Conservation (phyloP, 2,113 vertebrate genomes). For the Piaya cayana region DNA sequence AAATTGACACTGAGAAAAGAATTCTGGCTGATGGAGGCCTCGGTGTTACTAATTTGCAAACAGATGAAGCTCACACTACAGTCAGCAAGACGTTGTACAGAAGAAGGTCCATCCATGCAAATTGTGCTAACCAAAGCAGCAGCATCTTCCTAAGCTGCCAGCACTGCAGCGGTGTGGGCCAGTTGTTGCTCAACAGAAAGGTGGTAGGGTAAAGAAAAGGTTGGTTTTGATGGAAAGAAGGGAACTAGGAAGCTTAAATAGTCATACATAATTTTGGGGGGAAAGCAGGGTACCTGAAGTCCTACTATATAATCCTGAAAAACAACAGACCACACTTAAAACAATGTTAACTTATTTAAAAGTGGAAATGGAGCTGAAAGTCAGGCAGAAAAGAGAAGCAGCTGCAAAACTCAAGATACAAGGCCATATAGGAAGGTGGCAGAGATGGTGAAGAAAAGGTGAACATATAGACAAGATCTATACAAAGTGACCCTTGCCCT, state of each 20-base stretch:
- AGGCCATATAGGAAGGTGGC: neutral
- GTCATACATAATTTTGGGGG: accelerated
- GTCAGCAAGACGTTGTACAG: neutral
- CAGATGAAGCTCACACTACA: neutral
- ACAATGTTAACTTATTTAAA: neutral
- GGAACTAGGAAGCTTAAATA: neutral
- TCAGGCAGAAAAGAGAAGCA: neutral
- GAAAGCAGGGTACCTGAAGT: neutral
- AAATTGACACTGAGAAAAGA: neutral
- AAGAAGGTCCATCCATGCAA: neutral
- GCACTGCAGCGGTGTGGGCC: neutral
- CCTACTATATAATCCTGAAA: neutral
- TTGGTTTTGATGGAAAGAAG: neutral
- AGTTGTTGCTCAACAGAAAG: neutral
- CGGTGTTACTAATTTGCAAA: neutral
- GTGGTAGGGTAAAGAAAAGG: neutral
- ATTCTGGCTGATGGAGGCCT: neutral
- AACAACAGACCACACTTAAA: neutral
- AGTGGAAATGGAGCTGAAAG: neutral
- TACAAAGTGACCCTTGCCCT: neutral
- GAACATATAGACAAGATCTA: neutral
- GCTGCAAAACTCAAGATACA: neutral
- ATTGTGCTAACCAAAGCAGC: neutral
- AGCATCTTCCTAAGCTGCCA: neutral
- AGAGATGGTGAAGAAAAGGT: neutral